Base-by-base conservation (phyloP, 2,888 invertebrate species). In the Drosophila helvetica region DNA sequence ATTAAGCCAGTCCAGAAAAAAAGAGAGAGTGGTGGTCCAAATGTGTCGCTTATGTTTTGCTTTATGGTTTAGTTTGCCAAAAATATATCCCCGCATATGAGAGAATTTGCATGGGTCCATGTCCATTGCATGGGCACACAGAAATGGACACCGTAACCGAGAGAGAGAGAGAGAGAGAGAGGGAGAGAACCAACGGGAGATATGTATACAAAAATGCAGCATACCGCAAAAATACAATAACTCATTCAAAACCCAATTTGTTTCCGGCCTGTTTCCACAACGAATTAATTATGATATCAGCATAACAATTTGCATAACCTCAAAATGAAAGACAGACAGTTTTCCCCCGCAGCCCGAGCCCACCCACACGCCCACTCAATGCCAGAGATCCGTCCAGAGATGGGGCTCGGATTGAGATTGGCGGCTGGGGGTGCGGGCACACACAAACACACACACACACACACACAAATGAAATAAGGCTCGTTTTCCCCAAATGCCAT, bases 271-370 rank as follows among this genome's bases (percentile, higher is more conserved):
- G 83, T 88, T 83, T 83, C 83, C 83, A 79, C 81, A 78, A 74
- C 87, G 86, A 85, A 85, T 89, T 85, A 85, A 85, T 85, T 85
- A 89, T 89, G 86, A 86, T 89, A 85, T 89, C 85, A 88, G 80
- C 83, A 85, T 78, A 89, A 85, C 83, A 85, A 89, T 85, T 85
- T 85, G 89, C 89, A 85, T 85, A 89, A 79, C 85, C 88, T 79
- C 89, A 88, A 88, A 89, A 81, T 71, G 79, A 84, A 86, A 74
- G 81, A 65, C 89, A 74, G 61, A 68, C 85, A 80, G n/a, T n/a
- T 52, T 12, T 1, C 60, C 62, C 57, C 57, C 54, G 50, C 50
- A 52, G 47, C 27, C 63, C 61, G 27, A 52, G 19, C 30, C 10
- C 12, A 12, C 52, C 61, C 61, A 65, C 56, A 72, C 27, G 48